Conservation (phyloP, 2,888 invertebrate species). For the Silvanus unidentatus region DNA sequence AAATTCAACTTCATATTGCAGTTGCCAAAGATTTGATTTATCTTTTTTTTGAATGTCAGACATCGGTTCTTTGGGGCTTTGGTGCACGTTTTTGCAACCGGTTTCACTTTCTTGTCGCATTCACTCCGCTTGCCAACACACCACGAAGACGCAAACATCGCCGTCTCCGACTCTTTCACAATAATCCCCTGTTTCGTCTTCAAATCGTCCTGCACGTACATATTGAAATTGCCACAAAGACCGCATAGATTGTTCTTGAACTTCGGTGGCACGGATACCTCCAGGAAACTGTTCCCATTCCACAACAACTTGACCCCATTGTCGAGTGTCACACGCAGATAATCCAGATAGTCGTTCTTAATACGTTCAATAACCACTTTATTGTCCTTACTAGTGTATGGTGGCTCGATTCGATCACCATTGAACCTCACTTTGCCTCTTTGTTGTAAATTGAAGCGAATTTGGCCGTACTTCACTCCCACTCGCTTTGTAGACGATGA, state of each 20-base stretch:
- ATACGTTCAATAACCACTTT: constrained; percentile 59
- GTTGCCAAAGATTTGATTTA: constrained; percentile 58
- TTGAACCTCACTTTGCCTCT: constrained; percentile 82
- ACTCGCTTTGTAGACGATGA: constrained; percentile 92
- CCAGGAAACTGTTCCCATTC: constrained; percentile 90
- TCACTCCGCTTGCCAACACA: constrained; percentile 59
- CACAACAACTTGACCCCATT: constrained; percentile 81
- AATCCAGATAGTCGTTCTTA: constrained; percentile 56
- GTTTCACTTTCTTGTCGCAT: constrained; percentile 26
- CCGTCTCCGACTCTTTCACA: constrained; percentile 57
- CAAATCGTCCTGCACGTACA: constrained; percentile 78
- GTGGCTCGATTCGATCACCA: constrained; percentile 58
- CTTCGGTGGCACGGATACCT: constrained; percentile 69
- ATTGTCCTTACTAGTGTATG: constrained; percentile 15
- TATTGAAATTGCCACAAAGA: constrained; percentile 92
- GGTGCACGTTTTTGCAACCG: constrained; percentile 11
- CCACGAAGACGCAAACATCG: constrained; percentile 85
- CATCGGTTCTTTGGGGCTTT: constrained; percentile 28
- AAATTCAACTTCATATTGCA: constrained; percentile 78
- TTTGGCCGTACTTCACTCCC: constrained; percentile 66
- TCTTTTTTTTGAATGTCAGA: constrained; percentile 35
- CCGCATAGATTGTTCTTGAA: constrained; percentile 80
- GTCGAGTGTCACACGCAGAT: constrained; percentile 60
- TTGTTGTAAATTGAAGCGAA: constrained; percentile 80
- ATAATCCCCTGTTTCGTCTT: constrained; percentile 59